These are phyloP conservation scores for Lasaia peninsularis DNA, from an alignment of 1,140 invertebrate species.

Conservation along the genomic window DNA sequence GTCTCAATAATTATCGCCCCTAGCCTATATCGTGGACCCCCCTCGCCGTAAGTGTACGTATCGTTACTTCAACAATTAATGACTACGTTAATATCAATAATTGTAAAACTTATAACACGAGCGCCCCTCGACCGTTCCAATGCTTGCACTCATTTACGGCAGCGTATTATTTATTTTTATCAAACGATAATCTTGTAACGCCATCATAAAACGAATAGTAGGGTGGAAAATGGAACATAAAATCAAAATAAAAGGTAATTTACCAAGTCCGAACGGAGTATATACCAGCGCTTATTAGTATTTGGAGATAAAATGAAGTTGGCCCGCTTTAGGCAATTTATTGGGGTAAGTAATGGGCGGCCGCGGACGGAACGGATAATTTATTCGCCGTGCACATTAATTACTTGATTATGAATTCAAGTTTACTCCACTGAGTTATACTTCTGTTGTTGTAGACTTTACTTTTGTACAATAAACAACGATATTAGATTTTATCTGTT, in stretches of 20 bases:
- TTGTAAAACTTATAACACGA: neutral
- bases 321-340: constrained; percentile 74
- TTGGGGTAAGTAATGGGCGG: constrained; percentile 74
- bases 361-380: constrained; percentile 71
- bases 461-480: constrained; percentile 67
- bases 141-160: constrained; percentile 5
- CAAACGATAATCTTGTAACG: constrained; percentile 52
- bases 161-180: constrained; percentile 31
- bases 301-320: constrained; percentile 76
- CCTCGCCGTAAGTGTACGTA: neutral
- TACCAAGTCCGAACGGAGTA: constrained; percentile 45
- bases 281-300: constrained; percentile 70
- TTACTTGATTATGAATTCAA: constrained; percentile 78
- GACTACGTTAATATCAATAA: neutral
- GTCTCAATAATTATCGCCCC: too few relatives aligned
- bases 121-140: neutral
- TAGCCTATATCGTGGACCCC: too few relatives aligned
- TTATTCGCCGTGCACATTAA: constrained; percentile 77
- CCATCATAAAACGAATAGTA: constrained; percentile 53
- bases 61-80: neutral
- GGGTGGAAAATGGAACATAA: constrained; percentile 50
- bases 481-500: constrained; percentile 53
- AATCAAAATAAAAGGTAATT: constrained; percentile 51
- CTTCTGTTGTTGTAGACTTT: constrained; percentile 68
- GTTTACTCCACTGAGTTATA: constrained; percentile 70